phyloP scores from a whole-genome alignment of 1,140 invertebrate genomes.

The Drusus annulatus region DNA sequence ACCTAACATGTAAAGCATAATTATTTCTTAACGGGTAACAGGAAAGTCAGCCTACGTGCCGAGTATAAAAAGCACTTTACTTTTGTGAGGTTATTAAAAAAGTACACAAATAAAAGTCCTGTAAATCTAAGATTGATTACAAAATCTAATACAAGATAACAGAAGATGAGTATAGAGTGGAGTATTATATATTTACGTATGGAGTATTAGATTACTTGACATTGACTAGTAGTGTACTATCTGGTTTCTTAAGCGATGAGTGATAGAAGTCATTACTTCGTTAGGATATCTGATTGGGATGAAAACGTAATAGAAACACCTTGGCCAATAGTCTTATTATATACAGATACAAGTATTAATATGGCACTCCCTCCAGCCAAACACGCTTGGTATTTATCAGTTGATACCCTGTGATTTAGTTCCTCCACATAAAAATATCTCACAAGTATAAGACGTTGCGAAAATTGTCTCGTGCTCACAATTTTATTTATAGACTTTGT shows the following conservation, averaged over 20 bases:
- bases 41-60: constrained; percentile 14
- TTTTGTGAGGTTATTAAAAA: neutral
- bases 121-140: constrained; percentile 13
- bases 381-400: constrained; percentile 41
- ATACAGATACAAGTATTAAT: constrained; percentile 12
- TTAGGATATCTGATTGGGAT: constrained; percentile 9
- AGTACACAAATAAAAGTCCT: constrained; percentile 8
- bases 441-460: constrained; percentile 38
- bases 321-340: neutral
- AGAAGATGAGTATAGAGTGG: constrained; percentile 30
- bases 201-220: neutral
- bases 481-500: constrained; percentile 41
- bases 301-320: neutral
- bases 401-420: constrained; percentile 56
- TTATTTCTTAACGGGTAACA: neutral
- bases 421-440: constrained; percentile 46
- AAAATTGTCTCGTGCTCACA: constrained; percentile 51
- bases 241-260: neutral
- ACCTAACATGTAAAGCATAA: constrained; percentile 39
- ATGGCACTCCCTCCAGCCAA: constrained; percentile 38
- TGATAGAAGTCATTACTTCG: neutral
- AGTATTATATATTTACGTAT: constrained; percentile 25
- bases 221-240: constrained; percentile 34
- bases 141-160: constrained; percentile 29
- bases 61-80: neutral